Evolutionary conservation across 2,888 invertebrate species (phyloP), one percentile per base, ranked within the genome.

Genomic region (Eumerus sabulonum): DNA sequence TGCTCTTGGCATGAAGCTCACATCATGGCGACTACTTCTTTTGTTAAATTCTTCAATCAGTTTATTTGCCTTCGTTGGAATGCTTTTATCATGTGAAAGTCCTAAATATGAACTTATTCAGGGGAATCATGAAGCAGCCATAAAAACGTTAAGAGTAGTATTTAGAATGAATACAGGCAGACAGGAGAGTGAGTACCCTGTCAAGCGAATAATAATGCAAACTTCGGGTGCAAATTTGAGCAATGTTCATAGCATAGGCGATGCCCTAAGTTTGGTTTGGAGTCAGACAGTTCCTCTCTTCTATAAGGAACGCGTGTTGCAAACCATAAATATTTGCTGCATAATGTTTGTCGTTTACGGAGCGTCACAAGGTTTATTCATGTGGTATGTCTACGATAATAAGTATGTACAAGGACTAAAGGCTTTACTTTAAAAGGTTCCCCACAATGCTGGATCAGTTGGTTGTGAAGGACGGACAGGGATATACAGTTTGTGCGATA

Each of bases 21-120:
- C 14, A 38, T 93, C 95, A 0, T 96, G 96, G 96, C 90, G 96
- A 7, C 85, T 95, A 4, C 92, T 95, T 68, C 88, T 96, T 1
- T 90, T 93, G 0, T 87, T 93, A 0, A 91, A 94, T 70, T 91
- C 92, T 0, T 40, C 94, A 2, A 92, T 95, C 0, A 92, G 93
- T 83, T 84, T 93, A 0, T 56, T 93, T 0, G 91, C 92, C 0
- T 90, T 93, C 0, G 42, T 92, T 0, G 90, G 92, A 12, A 87
- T 93, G n/a, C 85, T 90, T 9, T 90, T 90, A 48, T 90, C 93
- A 12, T 95, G 95, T 0, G 96, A 96, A 85, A 96, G 94, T 81
- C 96, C 96, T 0, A 94, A 95, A 87, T 96, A 93, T 86, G 88
- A 93, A 47, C 90, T 93, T 44, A 91, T 93, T 0, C 92, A 91